Conservation (phyloP, 2,888 invertebrate species). For the Melanchra persicariae region DNA sequence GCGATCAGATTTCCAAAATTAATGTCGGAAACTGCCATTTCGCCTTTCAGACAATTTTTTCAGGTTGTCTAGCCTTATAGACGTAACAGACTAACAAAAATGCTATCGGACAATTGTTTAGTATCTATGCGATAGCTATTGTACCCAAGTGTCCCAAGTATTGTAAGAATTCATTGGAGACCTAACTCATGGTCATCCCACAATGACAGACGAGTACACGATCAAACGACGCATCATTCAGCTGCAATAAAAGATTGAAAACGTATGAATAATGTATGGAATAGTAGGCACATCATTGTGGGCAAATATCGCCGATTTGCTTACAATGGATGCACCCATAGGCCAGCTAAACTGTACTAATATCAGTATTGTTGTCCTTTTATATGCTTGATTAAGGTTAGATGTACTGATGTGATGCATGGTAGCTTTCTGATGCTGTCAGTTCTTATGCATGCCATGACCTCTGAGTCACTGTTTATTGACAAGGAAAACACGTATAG, state of each 20-base stretch:
- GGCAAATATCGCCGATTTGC: constrained; percentile 77
- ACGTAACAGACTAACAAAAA: too few species aligned
- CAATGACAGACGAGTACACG: constrained; percentile 46
- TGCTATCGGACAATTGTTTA: neutral
- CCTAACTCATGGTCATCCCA: constrained; percentile 45
- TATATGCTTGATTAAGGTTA: constrained; percentile 27
- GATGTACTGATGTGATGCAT: neutral
- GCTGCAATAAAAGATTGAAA: constrained; percentile 68
- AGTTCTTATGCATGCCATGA: neutral
- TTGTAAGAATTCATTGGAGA: constrained; percentile 21
- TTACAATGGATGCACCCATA: constrained; percentile 74
- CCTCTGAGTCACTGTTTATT: constrained; percentile 6
- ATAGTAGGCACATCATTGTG: constrained; percentile 61
- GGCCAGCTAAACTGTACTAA: constrained; percentile 49
- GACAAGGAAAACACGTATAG: neutral
- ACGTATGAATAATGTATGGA: constrained; percentile 79
- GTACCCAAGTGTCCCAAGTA: neutral
- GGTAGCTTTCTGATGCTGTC: neutral
- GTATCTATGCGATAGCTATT: neutral
- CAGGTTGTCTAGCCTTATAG: too few species aligned
- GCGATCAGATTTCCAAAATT: neutral
- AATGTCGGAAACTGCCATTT: neutral
- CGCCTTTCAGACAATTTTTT: too few species aligned
- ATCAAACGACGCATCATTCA: constrained; percentile 51
- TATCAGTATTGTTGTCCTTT: constrained; percentile 37